Base-by-base conservation (phyloP, 2,888 invertebrate species). In the Pocota personata region DNA sequence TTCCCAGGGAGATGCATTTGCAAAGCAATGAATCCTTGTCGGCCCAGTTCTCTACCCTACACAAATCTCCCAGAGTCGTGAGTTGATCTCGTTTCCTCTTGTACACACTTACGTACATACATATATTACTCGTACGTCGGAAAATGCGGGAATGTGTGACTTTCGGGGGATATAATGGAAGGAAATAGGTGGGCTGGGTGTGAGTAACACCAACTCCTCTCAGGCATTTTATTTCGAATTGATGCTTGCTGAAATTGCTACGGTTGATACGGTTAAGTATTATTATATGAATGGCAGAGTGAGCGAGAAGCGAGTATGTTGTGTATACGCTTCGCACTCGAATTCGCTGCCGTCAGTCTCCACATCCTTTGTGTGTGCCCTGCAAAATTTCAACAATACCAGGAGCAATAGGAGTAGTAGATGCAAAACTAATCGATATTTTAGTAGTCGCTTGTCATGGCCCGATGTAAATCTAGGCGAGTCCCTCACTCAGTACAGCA, bases 381-480 rank as follows among this genome's bases (percentile, higher is more conserved):
- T 57, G 86, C 72, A 67, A 86, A 72, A 71, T 84, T 86, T 57
- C 57, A 86, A 77, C 80, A 80, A 76, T 66, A 71, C 76, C 50
- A 66, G 75, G 43, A 58, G 83, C 73, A 78, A 69, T 57, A 69
- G 48, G 52, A 62, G 79, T 43, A 77, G 82, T 79, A 75, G 64
- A 77, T 86, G 76, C 82, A 82, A 72, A 77, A 76, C 76, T 86
- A 86, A 86, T 86, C 86, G 86, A 86, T 86, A 86, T 77, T 83
- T 73, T 83, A 78, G 83, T 69, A 83, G 83, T 78, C 55, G 78
- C 78, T 73, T 86, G 77, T 86, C 71, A 75, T 79, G 80, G 84
- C 71, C 58, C 69, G 69, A 75, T 84, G 75, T 80, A 84, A 84
- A 84, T 80, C 80, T 71, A 79, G 75, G 79, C 75, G 79, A 75